Evolutionary conservation across 30 jellyfish, hydroid and myxozoan genomes (phyloP).

Genomic region (Aurelia sp.): DNA sequence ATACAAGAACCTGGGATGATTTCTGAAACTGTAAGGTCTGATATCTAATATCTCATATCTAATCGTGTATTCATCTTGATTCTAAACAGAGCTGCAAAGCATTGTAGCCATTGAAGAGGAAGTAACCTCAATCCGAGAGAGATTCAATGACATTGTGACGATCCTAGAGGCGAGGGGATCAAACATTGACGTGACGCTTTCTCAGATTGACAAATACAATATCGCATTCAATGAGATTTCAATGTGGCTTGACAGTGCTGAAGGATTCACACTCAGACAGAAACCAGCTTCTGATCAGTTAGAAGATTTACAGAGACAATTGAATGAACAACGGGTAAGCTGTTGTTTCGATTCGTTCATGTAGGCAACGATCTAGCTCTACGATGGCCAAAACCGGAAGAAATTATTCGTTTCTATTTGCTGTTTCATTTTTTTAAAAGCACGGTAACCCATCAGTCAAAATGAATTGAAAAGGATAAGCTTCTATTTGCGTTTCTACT

Average conservation of each 20-base stretch:
- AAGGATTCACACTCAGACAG: slow-evolving; percentile 59
- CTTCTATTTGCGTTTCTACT: no score
- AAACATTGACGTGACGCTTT: slow-evolving; percentile 91
- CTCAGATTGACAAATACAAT: slow-evolving; percentile 90
- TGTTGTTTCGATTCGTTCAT: background rate
- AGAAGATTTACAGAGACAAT: slow-evolving; percentile 61
- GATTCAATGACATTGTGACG: slow-evolving; percentile 90
- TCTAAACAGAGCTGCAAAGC: slow-evolving; percentile 50
- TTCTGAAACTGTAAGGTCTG: no score
- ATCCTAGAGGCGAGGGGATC: slow-evolving; percentile 97
- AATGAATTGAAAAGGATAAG: no score
- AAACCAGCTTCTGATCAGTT: slow-evolving; percentile 66
- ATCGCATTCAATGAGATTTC: slow-evolving; percentile 69
- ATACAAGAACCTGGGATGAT: no score
- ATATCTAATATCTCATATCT: no score
- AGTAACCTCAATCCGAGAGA: slow-evolving; percentile 84
- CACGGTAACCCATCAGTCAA: no score
- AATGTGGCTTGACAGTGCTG: slow-evolving; percentile 92
- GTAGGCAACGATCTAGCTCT: no score
- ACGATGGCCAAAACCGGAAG: no score
- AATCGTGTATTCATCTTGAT: background rate
- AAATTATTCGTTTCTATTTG: no score
- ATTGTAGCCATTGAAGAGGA: slow-evolving; percentile 74
- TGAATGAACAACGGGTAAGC: slow-evolving; percentile 82
- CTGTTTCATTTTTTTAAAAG: no score